These are phyloP conservation scores for Drosophila suzukii DNA, from an alignment of 1,140 invertebrate species.

Conservation along the genomic window DNA sequence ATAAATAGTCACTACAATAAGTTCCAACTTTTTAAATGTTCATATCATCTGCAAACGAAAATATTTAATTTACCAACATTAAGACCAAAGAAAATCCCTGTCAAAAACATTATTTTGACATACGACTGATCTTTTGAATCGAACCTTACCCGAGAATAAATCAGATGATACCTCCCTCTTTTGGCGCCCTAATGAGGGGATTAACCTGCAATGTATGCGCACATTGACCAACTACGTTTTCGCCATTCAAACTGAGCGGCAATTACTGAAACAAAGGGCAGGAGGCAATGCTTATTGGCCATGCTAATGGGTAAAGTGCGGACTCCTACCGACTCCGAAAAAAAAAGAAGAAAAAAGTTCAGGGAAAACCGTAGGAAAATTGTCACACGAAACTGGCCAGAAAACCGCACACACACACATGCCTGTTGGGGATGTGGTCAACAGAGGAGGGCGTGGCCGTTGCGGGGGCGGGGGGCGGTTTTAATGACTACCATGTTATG, in stretches of 20 bases:
- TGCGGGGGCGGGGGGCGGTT: constrained; percentile 24
- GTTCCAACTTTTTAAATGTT: too few species aligned
- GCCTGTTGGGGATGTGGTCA: constrained; percentile 28
- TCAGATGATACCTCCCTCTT: neutral
- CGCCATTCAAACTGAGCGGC: constrained; percentile 31
- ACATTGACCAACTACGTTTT: constrained; percentile 34
- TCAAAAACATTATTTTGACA: neutral
- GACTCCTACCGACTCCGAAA: constrained; percentile 1
- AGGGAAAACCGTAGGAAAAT: constrained; percentile 30
- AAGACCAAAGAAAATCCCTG: neutral
- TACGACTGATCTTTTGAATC: neutral
- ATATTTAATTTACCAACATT: neutral
- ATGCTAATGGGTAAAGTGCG: constrained; percentile 31
- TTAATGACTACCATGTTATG: constrained; percentile 39
- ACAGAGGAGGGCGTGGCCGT: constrained; percentile 7
- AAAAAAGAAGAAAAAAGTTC: constrained; percentile 20
- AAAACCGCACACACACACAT: constrained; percentile 7
- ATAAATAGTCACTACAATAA: too few species aligned
- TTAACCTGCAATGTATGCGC: constrained; percentile 33
- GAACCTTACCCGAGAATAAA: constrained; percentile 3
- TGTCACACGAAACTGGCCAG: constrained; percentile 36
- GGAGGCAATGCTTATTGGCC: constrained; percentile 16
- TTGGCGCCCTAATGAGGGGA: constrained; percentile 27
- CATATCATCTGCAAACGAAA: neutral
- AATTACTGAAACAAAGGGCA: constrained; percentile 32